Percentiles rank a stretch among this genome's conserved stretches.
Conservation (phyloP, 1,140 invertebrate species). For the Chelonus insularis region DNA sequence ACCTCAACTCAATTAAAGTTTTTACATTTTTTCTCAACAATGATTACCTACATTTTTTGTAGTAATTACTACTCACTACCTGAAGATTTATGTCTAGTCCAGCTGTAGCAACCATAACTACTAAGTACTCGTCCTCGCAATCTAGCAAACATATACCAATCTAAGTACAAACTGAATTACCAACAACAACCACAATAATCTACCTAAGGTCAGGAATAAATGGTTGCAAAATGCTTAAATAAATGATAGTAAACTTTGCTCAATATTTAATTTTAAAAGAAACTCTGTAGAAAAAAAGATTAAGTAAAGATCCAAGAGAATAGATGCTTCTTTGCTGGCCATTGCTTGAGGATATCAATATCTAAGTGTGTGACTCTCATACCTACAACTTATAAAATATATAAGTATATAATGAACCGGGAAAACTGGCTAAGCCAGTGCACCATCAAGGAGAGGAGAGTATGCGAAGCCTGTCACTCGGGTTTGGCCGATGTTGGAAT, state of each 20-base stretch:
- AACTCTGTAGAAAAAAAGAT: too few relatives aligned
- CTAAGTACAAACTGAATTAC: neutral
- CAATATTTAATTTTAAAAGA: too few relatives aligned
- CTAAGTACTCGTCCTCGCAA: slow-evolving; percentile 2
- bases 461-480: slow-evolving; percentile 13
- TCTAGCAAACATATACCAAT: neutral
- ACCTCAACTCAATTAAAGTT: too few relatives aligned
- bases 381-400: neutral
- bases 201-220: neutral
- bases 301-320: too few relatives aligned
- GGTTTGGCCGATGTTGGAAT: slow-evolving; percentile 10
- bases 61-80: neutral
- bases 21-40: too few relatives aligned
- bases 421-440: neutral
- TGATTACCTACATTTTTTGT: too few relatives aligned
- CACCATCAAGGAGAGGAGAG: neutral
- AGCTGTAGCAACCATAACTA: neutral
- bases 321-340: too few relatives aligned
- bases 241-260: too few relatives aligned
- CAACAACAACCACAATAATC: neutral
- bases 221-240: too few relatives aligned
- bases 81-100: neutral
- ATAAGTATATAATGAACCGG: neutral
- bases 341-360: neutral
- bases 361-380: neutral